phyloP scores from a whole-genome alignment of 2,797 vertebrate species.

The Typhlichthys subterraneus region DNA sequence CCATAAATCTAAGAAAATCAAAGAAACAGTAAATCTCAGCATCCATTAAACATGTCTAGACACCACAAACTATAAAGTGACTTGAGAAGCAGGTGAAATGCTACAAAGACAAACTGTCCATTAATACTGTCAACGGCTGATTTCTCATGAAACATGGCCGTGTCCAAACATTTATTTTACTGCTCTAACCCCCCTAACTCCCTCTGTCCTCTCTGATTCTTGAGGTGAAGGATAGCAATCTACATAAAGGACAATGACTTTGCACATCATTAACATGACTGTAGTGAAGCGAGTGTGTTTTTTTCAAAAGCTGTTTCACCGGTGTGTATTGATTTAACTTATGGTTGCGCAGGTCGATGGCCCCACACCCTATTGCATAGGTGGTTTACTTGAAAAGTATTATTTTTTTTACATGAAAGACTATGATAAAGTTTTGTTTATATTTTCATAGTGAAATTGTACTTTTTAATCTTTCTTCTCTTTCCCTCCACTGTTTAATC shows the following conservation, averaged over 20 bases:
- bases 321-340: conserved; percentile 60
- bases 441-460: conserved; percentile 35
- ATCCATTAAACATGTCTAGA: conserved; percentile 11
- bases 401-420: conserved; percentile 35
- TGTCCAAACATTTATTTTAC: neutral
- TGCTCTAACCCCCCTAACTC: conserved; percentile 12
- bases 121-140: conserved; percentile 5
- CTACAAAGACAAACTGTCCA: conserved; percentile 18
- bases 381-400: conserved; percentile 30
- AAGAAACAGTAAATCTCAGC: neutral
- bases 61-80: conserved; percentile 19
- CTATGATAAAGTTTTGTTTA: conserved; percentile 6
- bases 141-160: neutral
- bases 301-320: conserved; percentile 38
- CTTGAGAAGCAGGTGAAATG: conserved; percentile 19
- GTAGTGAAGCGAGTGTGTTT: too few species aligned
- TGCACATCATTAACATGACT: neutral
- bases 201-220: conserved; percentile 16
- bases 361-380: conserved; percentile 12
- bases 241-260: conserved; percentile 18
- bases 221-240: conserved; percentile 14
- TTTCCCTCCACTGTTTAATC: conserved; percentile 16
- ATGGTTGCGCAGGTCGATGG: conserved; percentile 44
- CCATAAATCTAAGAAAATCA: conserved; percentile 3
- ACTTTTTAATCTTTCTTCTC: conserved; percentile 42